Conservation (phyloP, 2,113 vertebrate species). For the Epinephelus lanceolatus region DNA sequence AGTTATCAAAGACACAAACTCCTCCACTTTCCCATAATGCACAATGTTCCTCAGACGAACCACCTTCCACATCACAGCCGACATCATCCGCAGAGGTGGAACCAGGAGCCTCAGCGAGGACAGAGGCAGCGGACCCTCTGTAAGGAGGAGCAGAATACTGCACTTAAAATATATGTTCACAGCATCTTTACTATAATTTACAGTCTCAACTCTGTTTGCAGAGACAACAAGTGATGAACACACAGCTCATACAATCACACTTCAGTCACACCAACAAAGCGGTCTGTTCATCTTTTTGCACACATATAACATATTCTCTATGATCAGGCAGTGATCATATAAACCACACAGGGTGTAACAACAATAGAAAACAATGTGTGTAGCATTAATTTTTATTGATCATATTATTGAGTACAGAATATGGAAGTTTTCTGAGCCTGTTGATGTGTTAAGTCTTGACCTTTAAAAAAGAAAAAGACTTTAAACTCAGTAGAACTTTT, state of each 20-base stretch:
- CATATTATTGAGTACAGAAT: background rate
- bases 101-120: constrained; percentile 73
- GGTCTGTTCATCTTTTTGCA: background rate
- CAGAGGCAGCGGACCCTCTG: constrained; percentile 64
- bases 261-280: background rate
- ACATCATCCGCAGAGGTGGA: constrained; percentile 79
- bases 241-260: background rate
- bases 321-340: background rate
- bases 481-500: too few species aligned
- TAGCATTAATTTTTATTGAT: too few species aligned
- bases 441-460: background rate
- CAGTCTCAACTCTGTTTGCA: background rate
- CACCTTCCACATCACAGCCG: constrained; percentile 83
- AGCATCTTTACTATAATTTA: background rate
- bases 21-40: constrained; percentile 83
- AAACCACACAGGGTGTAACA: background rate
- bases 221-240: background rate
- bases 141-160: background rate
- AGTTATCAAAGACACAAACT: constrained; percentile 81
- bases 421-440: background rate
- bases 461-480: too few species aligned
- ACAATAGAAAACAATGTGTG: background rate
- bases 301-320: background rate
- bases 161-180: background rate
- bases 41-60: constrained; percentile 67